phyloP scores from a whole-genome alignment of 2,888 invertebrate species.

The Drosophila kanekoi region DNA sequence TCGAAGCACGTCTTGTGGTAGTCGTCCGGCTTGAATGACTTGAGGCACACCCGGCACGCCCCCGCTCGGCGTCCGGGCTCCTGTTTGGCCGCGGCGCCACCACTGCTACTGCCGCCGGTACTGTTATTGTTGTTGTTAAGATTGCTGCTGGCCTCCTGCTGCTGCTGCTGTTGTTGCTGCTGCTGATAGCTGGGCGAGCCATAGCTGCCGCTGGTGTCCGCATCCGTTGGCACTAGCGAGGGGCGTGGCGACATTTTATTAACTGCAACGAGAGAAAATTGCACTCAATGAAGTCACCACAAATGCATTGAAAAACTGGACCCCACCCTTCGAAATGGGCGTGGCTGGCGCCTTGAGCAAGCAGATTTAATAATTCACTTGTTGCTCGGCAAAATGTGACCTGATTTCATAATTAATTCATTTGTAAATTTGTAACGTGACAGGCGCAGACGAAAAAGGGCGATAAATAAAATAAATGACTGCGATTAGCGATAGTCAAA shows the following conservation, averaged over 20 bases:
- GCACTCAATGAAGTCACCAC: slow-evolving; percentile 25
- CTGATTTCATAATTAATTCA: slow-evolving; percentile 67
- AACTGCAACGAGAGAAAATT: slow-evolving; percentile 85
- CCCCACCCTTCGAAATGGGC: background rate
- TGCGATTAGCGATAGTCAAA: slow-evolving; percentile 54
- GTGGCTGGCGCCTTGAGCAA: slow-evolving; percentile 8
- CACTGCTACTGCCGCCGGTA: slow-evolving; percentile 48
- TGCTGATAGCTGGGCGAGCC: slow-evolving; percentile 74
- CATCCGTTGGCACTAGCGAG: slow-evolving; percentile 86
- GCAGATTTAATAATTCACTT: slow-evolving; percentile 51
- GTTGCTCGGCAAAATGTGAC: slow-evolving; percentile 49
- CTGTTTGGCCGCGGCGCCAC: slow-evolving; percentile 85
- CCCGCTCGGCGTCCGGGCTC: slow-evolving; percentile 91
- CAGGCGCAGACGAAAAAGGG: slow-evolving; percentile 43
- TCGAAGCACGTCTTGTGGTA: slow-evolving; percentile 95
- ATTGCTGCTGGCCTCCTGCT: slow-evolving; percentile 82
- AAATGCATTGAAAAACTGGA: slow-evolving; percentile 37
- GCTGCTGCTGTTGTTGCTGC: slow-evolving; percentile 62
- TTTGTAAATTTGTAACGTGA: slow-evolving; percentile 56
- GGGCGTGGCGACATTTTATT: slow-evolving; percentile 90
- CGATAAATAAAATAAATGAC: slow-evolving; percentile 66
- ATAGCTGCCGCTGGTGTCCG: slow-evolving; percentile 79
- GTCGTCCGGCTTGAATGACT: slow-evolving; percentile 95
- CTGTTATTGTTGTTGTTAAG: slow-evolving; percentile 83
- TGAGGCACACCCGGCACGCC: slow-evolving; percentile 93